phyloP scores from a whole-genome alignment of 2,797 vertebrate species.

The Xerus rutilus region DNA sequence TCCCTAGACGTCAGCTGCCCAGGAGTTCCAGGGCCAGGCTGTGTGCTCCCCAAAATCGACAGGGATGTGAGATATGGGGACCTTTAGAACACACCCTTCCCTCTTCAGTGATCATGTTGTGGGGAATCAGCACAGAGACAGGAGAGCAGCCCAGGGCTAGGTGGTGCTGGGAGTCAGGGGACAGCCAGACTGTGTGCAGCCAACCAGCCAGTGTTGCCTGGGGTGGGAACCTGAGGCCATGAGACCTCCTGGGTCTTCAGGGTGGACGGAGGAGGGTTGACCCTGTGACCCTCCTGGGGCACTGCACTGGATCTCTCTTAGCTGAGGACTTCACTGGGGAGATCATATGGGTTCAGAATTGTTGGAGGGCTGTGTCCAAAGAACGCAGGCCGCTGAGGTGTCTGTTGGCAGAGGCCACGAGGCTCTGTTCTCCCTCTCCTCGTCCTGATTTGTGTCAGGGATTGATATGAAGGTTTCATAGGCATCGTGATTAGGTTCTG shows the following conservation, averaged over 20 bases:
- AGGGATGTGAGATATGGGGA: background rate
- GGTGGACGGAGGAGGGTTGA: accelerated
- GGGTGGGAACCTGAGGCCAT: background rate
- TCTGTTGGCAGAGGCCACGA: background rate
- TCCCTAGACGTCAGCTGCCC: background rate
- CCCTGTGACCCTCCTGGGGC: accelerated
- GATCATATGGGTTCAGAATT: background rate
- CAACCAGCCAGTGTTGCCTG: no score
- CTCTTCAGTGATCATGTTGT: background rate
- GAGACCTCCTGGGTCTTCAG: no score
- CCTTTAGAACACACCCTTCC: background rate
- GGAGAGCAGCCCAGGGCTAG: background rate
- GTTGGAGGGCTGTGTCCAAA: background rate
- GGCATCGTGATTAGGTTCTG: background rate
- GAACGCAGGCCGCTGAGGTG: accelerated
- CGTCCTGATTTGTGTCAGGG: accelerated
- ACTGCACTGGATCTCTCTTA: background rate
- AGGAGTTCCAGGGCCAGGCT: background rate
- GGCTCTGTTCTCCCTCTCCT: background rate
- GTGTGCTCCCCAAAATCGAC: no score
- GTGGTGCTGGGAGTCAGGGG: no score
- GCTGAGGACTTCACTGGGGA: accelerated
- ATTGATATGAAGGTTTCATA: background rate
- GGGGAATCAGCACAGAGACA: no score
- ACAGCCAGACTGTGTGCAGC: background rate